These are phyloP conservation scores for Chaetophractus vellerosus DNA, from an alignment of 2,797 vertebrate genomes.

Conservation along the genomic window DNA sequence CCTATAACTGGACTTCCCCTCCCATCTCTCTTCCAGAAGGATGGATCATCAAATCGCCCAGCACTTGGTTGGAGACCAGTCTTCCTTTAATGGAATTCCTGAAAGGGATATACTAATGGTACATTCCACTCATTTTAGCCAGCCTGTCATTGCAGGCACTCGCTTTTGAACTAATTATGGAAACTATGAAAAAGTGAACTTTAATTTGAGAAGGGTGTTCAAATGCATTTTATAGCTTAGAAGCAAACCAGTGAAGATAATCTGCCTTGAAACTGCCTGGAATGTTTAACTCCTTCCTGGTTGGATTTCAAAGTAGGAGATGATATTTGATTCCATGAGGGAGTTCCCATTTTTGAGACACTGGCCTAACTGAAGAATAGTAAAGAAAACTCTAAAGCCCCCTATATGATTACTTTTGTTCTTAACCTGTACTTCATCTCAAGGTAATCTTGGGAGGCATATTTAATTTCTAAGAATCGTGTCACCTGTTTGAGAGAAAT, in stretches of 20 bases:
- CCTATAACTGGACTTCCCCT: neutral
- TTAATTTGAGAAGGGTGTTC: slow-evolving; percentile 69
- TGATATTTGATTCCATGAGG: neutral
- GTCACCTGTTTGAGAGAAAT: neutral
- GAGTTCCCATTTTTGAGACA: slow-evolving; percentile 57
- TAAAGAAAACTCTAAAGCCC: slow-evolving; percentile 56
- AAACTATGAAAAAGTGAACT: slow-evolving; percentile 74
- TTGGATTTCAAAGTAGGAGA: slow-evolving; percentile 29
- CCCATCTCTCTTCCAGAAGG: neutral
- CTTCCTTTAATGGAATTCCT: slow-evolving; percentile 62
- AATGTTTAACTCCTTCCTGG: slow-evolving; percentile 67
- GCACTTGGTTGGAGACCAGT: slow-evolving; percentile 22
- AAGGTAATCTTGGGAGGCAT: neutral
- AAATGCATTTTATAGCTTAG: slow-evolving; percentile 37
- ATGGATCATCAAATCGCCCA: neutral
- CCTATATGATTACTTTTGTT: slow-evolving; percentile 70
- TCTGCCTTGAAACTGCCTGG: neutral
- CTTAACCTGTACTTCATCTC: slow-evolving; percentile 65
- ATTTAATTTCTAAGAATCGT: slow-evolving; percentile 53
- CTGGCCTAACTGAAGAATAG: slow-evolving; percentile 31
- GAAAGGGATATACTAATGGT: slow-evolving; percentile 53
- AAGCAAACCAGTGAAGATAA: slow-evolving; percentile 66
- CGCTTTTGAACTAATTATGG: slow-evolving; percentile 3
- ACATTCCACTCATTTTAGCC: slow-evolving; percentile 33
- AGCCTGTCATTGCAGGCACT: neutral